Conservation (phyloP, 1,140 invertebrate genomes). For the Oryzaephilus surinamensis region DNA sequence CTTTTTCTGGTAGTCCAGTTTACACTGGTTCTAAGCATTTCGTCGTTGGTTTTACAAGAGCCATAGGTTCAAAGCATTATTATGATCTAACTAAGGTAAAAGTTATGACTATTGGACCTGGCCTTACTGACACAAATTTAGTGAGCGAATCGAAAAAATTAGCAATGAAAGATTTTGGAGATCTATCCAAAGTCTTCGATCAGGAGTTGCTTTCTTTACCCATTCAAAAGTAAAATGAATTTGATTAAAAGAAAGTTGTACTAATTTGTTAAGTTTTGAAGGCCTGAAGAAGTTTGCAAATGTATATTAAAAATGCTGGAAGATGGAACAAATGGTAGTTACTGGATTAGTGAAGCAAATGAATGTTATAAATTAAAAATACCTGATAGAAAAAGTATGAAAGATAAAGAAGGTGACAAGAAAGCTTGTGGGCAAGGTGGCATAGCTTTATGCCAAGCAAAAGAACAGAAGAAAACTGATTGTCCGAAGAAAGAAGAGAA, state of each 20-base stretch:
- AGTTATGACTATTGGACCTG: constrained; percentile 28
- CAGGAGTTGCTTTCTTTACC: background rate
- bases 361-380: constrained; percentile 5
- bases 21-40: constrained; percentile 40
- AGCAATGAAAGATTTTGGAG: constrained; percentile 4
- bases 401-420: too few species aligned
- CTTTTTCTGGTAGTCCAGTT: constrained; percentile 31
- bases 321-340: constrained; percentile 1
- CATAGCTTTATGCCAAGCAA: too few species aligned
- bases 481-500: too few species aligned
- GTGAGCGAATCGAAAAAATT: background rate
- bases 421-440: too few species aligned
- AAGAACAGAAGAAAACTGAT: too few species aligned
- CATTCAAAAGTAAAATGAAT: constrained; percentile 3
- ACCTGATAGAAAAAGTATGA: constrained; percentile 1
- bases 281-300: background rate
- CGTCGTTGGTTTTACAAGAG: constrained; percentile 38
- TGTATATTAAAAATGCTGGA: constrained; percentile 5
- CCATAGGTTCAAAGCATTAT: constrained; percentile 25
- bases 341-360: constrained; percentile 3
- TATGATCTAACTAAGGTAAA: constrained; percentile 33
- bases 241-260: background rate
- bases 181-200: constrained; percentile 2
- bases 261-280: constrained; percentile 2
- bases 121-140: constrained; percentile 3